Conservation (phyloP, 2,888 invertebrate species). For the Pilophorus perplexus region DNA sequence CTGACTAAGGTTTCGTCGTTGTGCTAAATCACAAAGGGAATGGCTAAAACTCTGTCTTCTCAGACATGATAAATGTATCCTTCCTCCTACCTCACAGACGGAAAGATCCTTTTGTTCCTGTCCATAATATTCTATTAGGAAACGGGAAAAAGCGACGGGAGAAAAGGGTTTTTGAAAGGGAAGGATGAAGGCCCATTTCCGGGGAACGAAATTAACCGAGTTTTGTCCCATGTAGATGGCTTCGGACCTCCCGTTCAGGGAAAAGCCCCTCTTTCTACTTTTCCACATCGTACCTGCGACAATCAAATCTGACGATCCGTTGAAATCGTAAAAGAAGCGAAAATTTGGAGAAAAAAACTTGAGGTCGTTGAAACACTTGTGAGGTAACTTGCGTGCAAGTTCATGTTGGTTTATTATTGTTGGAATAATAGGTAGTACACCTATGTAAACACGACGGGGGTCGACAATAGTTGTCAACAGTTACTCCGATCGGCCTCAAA, state of each 20-base stretch:
- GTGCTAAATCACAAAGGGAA: constrained; percentile 19
- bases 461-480: too few species aligned
- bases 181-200: not conserved
- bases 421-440: too few species aligned
- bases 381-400: not conserved
- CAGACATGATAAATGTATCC: constrained; percentile 15
- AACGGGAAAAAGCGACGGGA: not conserved
- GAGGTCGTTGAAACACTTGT: not conserved
- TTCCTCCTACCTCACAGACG: constrained; percentile 6
- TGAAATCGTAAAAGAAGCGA: not conserved
- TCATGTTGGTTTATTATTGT: too few species aligned
- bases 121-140: constrained; percentile 19
- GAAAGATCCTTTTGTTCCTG: constrained; percentile 13
- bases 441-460: too few species aligned
- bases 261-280: not conserved
- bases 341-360: not conserved
- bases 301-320: constrained; percentile 16
- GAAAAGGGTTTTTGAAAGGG: not conserved
- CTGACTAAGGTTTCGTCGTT: constrained; percentile 12
- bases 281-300: not conserved
- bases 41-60: constrained; percentile 17
- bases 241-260: not conserved
- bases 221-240: not conserved
- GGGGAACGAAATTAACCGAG: constrained; percentile 7
- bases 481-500: too few species aligned